phyloP scores from a whole-genome alignment of 2,797 vertebrate species.

The Acipenser ruthenus region DNA sequence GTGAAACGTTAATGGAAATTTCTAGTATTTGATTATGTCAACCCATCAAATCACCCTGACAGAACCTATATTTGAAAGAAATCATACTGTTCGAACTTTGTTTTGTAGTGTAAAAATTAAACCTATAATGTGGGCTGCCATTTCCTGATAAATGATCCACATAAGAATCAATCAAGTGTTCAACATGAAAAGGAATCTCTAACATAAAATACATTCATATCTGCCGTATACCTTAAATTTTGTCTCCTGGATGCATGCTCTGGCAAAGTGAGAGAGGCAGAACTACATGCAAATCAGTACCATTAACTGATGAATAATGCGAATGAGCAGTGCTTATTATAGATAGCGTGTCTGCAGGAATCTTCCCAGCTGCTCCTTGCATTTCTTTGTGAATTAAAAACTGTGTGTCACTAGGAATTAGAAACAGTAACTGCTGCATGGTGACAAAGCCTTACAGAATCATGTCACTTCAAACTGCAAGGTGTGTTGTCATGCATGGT shows the following conservation, averaged over 20 bases:
- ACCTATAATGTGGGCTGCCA: no score
- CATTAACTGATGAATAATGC: slow-evolving; percentile 70
- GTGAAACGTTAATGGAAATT: no score
- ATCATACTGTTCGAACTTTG: no score
- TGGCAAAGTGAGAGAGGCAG: slow-evolving; percentile 39
- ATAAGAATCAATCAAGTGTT: no score
- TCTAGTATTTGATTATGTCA: no score
- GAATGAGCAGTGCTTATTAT: slow-evolving; percentile 50
- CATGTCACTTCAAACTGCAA: slow-evolving; percentile 40
- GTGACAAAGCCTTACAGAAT: slow-evolving; percentile 46
- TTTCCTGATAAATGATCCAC: no score
- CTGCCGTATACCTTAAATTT: no score
- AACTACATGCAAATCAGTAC: slow-evolving; percentile 65
- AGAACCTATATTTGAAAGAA: no score
- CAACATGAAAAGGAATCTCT: no score
- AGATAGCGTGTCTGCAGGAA: slow-evolving; percentile 51
- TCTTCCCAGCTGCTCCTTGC: slow-evolving; percentile 55
- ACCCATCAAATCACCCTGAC: no score
- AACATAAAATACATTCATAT: no score
- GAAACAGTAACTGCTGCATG: slow-evolving; percentile 46
- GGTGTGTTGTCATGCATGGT: slow-evolving; percentile 41
- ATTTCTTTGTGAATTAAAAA: slow-evolving; percentile 56
- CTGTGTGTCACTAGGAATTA: slow-evolving; percentile 60
- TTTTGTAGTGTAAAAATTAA: no score
- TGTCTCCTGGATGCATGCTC: slow-evolving; percentile 34